Evolutionary conservation across 2,113 vertebrate species (phyloP), one percentile per base, ranked within the genome.

Genomic region (Takifugu flavidus): DNA sequence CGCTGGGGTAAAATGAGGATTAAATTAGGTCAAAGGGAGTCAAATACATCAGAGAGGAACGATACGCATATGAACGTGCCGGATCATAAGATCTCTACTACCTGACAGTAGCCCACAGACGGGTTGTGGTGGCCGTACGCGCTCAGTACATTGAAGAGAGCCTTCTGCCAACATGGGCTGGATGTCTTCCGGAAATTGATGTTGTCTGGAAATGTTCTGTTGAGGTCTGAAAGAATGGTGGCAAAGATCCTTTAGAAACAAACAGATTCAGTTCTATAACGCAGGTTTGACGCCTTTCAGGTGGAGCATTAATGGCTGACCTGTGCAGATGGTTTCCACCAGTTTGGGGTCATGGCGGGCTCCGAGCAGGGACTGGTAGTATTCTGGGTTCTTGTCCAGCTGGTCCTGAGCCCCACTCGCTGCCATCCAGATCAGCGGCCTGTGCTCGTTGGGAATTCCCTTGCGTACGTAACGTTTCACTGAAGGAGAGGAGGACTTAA

Each of bases 161-260:
- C 4, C 1, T 89, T 89, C 79, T 95, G 95, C 55, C 97, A 78
- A 79, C 95, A 95, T 0, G 93, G 92, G 12, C 91, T 88, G 0
- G 95, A 89, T 0, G 85, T 91, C 83, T 85, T 93, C 31, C 81
- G 92, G 86, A 99, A 99, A n/a, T 87, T 85, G 56, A 98, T 59
- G 0, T 99, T 99, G 84, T 99, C 96, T 47, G 97, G 97, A 89
- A 99, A 99, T 49, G 97, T 99, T 84, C 97, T 92, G 90, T 98
- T 93, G 84, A 99, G 86, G 75, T 99, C 97, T 99, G 73, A 43
- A 64, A 71, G 53, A 49, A 39, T 39, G 2, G 34, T 8, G 2
- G 11, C 34, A 39, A 39, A 39, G 34, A 39, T 39, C 34, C 34
- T 39, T 39, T 11, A 39, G 34, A 39, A 39, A 39, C 34, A 39